phyloP scores from a whole-genome alignment of 2,888 invertebrate genomes.

The Harpagoxenus sublaevis region DNA sequence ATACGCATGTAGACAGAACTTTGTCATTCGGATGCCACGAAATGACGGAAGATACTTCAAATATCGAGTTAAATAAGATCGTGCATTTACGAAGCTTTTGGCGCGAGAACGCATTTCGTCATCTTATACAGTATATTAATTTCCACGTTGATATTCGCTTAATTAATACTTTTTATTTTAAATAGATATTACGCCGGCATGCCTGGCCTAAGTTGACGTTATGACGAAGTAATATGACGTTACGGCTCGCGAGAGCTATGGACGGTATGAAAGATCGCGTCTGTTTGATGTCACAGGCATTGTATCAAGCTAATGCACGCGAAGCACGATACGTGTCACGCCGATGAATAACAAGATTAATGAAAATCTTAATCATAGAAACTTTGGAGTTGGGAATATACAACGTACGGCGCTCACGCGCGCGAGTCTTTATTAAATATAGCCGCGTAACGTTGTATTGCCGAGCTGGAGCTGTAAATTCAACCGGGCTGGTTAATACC shows the following conservation, averaged over 20 bases:
- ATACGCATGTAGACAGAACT: not conserved
- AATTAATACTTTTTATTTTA: slow-evolving; percentile 48
- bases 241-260: slow-evolving; percentile 43
- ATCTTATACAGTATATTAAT: not conserved
- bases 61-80: slow-evolving; percentile 5
- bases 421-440: slow-evolving; percentile 48
- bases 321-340: slow-evolving; percentile 41
- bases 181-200: slow-evolving; percentile 20
- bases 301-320: slow-evolving; percentile 53
- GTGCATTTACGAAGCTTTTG: not conserved
- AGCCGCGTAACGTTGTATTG: slow-evolving; percentile 39
- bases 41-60: not conserved
- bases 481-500: slow-evolving; percentile 20
- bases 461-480: slow-evolving; percentile 28
- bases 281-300: slow-evolving; percentile 53
- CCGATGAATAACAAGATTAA: slow-evolving; percentile 59
- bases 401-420: slow-evolving; percentile 18
- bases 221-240: slow-evolving; percentile 48
- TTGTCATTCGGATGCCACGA: not conserved
- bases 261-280: slow-evolving; percentile 51
- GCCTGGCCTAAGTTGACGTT: slow-evolving; percentile 21
- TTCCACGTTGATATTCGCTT: slow-evolving; percentile 17
- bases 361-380: slow-evolving; percentile 60
- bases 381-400: slow-evolving; percentile 38
- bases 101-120: not conserved